Percentiles rank a stretch among this genome's conserved stretches.
Evolutionary conservation across 1,140 invertebrate genomes (phyloP).

Genomic region (Metaphire vulgaris): DNA sequence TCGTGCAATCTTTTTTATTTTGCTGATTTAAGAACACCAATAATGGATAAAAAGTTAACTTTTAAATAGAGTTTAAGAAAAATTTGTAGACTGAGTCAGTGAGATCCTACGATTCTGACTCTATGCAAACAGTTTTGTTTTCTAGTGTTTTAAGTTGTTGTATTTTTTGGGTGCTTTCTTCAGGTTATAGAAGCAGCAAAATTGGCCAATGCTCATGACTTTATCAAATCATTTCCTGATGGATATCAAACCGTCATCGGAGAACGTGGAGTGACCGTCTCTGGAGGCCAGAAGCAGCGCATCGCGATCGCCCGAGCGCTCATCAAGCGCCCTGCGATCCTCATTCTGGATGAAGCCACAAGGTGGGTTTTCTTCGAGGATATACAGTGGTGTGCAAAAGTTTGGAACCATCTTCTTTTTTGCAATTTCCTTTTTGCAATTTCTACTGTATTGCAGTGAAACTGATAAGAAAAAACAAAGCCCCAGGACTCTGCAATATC

Average conservation of each 20-base stretch:
- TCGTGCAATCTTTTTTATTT: constrained; percentile 13
- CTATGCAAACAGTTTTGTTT: too few species aligned
- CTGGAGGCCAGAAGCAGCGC: constrained; percentile 83
- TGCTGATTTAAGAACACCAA: not conserved
- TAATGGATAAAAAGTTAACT: not conserved
- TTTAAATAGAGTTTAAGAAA: not conserved
- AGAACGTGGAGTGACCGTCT: constrained; percentile 78
- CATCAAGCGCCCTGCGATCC: constrained; percentile 74
- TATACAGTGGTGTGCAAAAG: too few species aligned
- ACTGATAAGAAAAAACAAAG: too few species aligned
- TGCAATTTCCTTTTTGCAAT: too few species aligned
- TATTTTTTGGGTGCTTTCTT: constrained; percentile 1
- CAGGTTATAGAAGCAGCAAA: constrained; percentile 70
- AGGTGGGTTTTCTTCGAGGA: too few species aligned
- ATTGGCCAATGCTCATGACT: constrained; percentile 82
- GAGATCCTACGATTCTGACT: too few species aligned
- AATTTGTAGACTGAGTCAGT: too few species aligned
- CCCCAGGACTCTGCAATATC: too few species aligned
- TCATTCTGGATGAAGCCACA: constrained; percentile 84
- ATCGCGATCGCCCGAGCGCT: constrained; percentile 83
- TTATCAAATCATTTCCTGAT: constrained; percentile 72
- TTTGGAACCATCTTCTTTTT: too few species aligned
- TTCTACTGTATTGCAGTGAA: too few species aligned
- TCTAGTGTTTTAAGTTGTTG: not conserved
- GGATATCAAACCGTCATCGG: constrained; percentile 82